phyloP scores from a whole-genome alignment of 64 coral and sea anemone genomes.

The Pachyseris speciosa region DNA sequence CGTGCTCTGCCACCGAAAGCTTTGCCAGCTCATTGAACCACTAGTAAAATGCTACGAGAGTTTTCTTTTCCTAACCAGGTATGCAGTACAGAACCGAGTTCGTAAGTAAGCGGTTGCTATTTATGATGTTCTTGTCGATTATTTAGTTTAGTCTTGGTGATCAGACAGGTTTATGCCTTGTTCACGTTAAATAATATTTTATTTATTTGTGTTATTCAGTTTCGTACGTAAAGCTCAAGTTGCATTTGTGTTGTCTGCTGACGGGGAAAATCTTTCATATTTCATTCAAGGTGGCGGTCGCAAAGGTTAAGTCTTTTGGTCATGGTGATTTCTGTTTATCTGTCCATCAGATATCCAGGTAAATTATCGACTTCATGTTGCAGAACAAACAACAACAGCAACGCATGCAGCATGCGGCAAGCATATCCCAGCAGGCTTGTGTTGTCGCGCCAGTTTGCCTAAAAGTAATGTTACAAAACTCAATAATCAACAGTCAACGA shows the following conservation, averaged over 20 bases:
- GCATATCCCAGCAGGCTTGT: too few relatives aligned
- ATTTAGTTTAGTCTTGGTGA: neutral
- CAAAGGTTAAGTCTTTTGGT: conserved; percentile 1
- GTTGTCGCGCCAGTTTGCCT: too few relatives aligned
- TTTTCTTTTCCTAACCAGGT: conserved; percentile 8
- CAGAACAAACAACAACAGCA: too few relatives aligned
- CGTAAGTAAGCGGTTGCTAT: too few relatives aligned
- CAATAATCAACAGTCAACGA: too few relatives aligned
- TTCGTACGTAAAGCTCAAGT: too few relatives aligned
- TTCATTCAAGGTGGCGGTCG: conserved; percentile 13
- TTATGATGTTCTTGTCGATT: neutral
- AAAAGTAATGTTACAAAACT: too few relatives aligned
- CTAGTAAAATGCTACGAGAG: neutral
- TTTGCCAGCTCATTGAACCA: conserved; percentile 10
- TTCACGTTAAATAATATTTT: too few relatives aligned
- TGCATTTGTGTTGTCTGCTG: too few relatives aligned
- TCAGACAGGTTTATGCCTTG: too few relatives aligned
- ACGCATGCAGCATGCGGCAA: too few relatives aligned
- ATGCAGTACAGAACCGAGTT: neutral
- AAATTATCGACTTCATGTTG: neutral
- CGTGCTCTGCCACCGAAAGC: conserved; percentile 49
- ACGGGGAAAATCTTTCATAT: neutral
- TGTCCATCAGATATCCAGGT: conserved; percentile 21
- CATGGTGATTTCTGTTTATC: neutral
- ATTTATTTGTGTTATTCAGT: too few relatives aligned